Percentiles rank a stretch among this genome's conserved stretches.
Conservation (phyloP, 2,797 vertebrate species). For the Ptychobarbus kaznakovi region DNA sequence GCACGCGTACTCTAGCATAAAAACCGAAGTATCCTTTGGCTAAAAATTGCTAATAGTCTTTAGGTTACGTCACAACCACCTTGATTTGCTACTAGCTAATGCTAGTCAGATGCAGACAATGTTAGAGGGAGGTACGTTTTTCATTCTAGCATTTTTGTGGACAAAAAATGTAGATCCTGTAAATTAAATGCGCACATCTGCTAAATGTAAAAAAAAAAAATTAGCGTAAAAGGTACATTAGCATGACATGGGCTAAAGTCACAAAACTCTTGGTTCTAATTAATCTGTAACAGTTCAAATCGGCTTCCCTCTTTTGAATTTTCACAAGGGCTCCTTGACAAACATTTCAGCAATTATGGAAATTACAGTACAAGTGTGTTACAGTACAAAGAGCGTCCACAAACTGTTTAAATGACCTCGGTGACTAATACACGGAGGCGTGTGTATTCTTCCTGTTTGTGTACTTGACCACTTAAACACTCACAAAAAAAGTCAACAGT, state of each 20-base stretch:
- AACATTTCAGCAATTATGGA: constrained; percentile 17
- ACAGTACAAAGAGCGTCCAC: not conserved
- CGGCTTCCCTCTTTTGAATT: not conserved
- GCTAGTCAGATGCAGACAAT: too few species aligned
- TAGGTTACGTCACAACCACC: not conserved
- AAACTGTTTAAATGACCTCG: constrained; percentile 6
- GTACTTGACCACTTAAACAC: constrained; percentile 11
- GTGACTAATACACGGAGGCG: constrained; percentile 36
- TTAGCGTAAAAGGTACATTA: not conserved
- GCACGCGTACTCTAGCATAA: not conserved
- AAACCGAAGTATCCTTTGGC: not conserved
- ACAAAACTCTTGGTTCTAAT: not conserved
- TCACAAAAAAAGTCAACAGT: not conserved
- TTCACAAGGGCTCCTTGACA: constrained; percentile 8
- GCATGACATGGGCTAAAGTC: not conserved
- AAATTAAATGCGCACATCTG: not conserved
- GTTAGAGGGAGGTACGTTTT: not conserved
- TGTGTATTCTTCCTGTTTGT: constrained; percentile 25
- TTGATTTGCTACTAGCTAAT: not conserved
- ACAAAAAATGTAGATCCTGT: not conserved
- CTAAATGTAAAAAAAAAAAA: too few species aligned
- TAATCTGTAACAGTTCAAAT: not conserved
- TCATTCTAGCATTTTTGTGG: too few species aligned
- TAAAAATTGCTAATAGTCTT: not conserved
- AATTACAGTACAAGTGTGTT: constrained; percentile 3